Conservation (phyloP, 2,888 invertebrate species). For the Branchipolynoe longqiensis region DNA sequence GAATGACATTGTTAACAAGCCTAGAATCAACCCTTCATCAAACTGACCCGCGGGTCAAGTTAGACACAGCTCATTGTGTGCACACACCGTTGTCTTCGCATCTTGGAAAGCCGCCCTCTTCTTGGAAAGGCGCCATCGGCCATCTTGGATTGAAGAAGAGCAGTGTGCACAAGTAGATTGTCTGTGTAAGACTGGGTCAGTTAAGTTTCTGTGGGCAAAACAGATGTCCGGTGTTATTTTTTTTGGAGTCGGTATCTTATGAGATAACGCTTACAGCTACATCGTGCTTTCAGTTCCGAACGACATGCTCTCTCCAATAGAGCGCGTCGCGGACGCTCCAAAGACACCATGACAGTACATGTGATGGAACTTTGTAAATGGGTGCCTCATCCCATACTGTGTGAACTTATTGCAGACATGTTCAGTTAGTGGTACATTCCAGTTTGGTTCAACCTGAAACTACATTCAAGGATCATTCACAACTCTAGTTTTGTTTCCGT, state of each 20-base stretch:
- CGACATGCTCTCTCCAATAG: background rate
- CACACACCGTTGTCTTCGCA: background rate
- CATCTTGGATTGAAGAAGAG: too few species aligned
- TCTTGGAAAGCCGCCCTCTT: too few species aligned
- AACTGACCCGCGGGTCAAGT: background rate
- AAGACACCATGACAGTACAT: background rate
- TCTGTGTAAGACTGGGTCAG: too few species aligned
- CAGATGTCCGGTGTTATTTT: background rate
- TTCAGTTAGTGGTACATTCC: slow-evolving; percentile 18
- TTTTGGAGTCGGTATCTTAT: background rate
- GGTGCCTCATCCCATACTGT: too few species aligned
- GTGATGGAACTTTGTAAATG: too few species aligned
- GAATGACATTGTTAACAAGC: background rate
- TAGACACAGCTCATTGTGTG: background rate
- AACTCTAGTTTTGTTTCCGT: too few species aligned
- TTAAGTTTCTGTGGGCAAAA: background rate
- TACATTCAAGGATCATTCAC: background rate
- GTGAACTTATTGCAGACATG: too few species aligned
- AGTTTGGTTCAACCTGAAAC: background rate
- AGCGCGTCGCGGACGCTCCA: background rate
- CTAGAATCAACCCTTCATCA: background rate
- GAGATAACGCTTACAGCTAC: too few species aligned
- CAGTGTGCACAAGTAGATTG: too few species aligned
- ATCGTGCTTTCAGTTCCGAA: slow-evolving; percentile 31
- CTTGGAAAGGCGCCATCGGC: too few species aligned